phyloP scores from a whole-genome alignment of 2,113 vertebrate species.

The Arvicanthis niloticus region DNA sequence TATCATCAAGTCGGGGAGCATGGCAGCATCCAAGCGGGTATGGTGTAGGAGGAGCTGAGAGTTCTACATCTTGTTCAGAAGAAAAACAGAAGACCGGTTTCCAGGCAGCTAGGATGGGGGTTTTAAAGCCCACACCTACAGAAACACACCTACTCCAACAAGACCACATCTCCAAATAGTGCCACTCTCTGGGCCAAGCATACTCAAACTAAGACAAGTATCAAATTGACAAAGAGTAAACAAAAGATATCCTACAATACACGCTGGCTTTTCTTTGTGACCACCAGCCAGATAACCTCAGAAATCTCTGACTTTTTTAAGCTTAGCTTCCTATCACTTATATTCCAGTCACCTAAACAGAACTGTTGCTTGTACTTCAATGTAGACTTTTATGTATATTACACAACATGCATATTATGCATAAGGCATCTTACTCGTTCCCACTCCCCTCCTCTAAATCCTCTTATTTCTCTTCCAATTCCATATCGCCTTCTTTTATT shows the following conservation, averaged over 20 bases:
- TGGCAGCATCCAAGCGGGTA: too few relatives aligned
- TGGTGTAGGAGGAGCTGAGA: too few relatives aligned
- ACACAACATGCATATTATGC: neutral
- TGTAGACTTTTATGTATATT: neutral
- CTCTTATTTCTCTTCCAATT: neutral
- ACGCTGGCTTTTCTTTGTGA: neutral
- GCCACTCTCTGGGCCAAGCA: too few relatives aligned
- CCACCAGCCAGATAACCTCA: neutral
- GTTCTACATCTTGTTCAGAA: too few relatives aligned
- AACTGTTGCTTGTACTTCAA: conserved; percentile 13
- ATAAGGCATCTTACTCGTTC: neutral
- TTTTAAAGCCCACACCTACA: too few relatives aligned
- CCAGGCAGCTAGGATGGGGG: too few relatives aligned
- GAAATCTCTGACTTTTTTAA: neutral
- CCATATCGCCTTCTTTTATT: neutral
- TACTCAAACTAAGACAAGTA: neutral
- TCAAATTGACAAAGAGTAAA: neutral
- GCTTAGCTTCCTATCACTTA: conserved; percentile 56
- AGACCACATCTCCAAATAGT: too few relatives aligned
- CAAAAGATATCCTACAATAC: neutral
- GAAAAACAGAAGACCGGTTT: too few relatives aligned
- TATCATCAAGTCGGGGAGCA: too few relatives aligned
- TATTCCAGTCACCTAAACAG: neutral
- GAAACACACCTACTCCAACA: too few relatives aligned
- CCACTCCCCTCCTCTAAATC: neutral